Evolutionary conservation across 2,113 vertebrate genomes (phyloP), one percentile per base, ranked within the genome.

Genomic region (Nesoenas mayeri): DNA sequence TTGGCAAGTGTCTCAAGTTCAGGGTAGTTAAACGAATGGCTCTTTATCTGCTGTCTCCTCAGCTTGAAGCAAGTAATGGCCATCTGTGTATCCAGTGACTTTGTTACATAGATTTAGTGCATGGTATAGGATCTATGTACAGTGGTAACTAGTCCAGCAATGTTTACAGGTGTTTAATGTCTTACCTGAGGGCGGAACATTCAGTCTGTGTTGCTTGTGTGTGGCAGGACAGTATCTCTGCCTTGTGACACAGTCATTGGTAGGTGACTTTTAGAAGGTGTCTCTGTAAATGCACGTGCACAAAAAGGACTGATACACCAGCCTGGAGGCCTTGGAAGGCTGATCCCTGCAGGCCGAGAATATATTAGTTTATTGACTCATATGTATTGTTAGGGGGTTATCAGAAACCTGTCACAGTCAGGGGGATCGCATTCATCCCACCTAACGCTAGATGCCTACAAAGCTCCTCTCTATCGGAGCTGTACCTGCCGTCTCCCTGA

Each of bases 11-110:
- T 66, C 82, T 88, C 51, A n/a, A 6, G 11, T 61, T 88, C 6
- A 13, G 44, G 42, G 17, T 5, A 48, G n/a, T 69, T 44, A 61
- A 91, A 42, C 24, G 5, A 38, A 88, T 31, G 53, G 18, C 32
- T 81, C 62, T 81, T 85, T 22, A 34, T 17, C 42, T 78, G 15
- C 64, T 95, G 48, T 88, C 65, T 90, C 42, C 71, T 75, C 31
- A 29, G 4, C 70, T 74, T 64, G 72, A 85, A 7, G 42, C 15
- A 31, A 61, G 64, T 47, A 7, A 34, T 73, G 77, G 47, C 79
- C 85, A 4, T 44, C 7, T 54, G 42, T 34, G 1, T 21, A 7
- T 36, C 31, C 40, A 25, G 15, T 51, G 15, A 66, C 32, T 66
- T 29, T 69, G 34, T 51, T 62, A 51, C 19, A 5, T 5, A 38